Percentiles rank a stretch among this genome's conserved stretches.
phyloP scores from a whole-genome alignment of 2,888 invertebrate species.

The Neoitamus cyanurus region DNA sequence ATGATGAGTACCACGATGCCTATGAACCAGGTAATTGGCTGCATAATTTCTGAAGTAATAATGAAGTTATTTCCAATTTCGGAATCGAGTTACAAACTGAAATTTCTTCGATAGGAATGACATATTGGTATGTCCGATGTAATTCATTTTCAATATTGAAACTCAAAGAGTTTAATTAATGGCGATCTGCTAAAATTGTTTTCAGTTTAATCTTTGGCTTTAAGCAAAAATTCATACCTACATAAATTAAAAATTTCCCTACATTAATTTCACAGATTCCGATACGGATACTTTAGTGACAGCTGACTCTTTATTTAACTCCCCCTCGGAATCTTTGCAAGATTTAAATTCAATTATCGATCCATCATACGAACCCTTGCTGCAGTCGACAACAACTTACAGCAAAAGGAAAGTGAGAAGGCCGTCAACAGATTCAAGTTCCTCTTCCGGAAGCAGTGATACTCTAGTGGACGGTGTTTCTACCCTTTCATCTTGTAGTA shows the following conservation, averaged over 20 bases:
- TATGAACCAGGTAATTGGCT: constrained; percentile 60
- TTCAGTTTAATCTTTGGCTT: not conserved
- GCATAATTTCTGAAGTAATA: not conserved
- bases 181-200: not conserved
- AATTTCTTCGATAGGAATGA: not conserved
- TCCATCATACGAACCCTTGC: constrained; percentile 48
- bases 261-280: constrained; percentile 62
- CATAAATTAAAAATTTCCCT: not conserved
- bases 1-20: constrained; percentile 65
- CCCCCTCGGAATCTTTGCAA: constrained; percentile 53
- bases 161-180: not conserved
- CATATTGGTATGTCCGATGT: not conserved
- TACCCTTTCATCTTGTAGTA: constrained; percentile 68
- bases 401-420: constrained; percentile 47
- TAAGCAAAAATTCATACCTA: not conserved
- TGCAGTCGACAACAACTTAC: constrained; percentile 41
- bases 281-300: constrained; percentile 65
- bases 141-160: not conserved
- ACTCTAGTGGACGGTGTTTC: constrained; percentile 55
- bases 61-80: not conserved
- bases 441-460: constrained; percentile 53
- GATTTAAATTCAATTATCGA: constrained; percentile 50
- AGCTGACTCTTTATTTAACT: constrained; percentile 56
- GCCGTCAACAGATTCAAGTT: constrained; percentile 52
- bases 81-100: not conserved